Evolutionary conservation across 2,888 invertebrate genomes (phyloP), one percentile per base, ranked within the genome.

Genomic region (Eueremaeus valkanovi): DNA sequence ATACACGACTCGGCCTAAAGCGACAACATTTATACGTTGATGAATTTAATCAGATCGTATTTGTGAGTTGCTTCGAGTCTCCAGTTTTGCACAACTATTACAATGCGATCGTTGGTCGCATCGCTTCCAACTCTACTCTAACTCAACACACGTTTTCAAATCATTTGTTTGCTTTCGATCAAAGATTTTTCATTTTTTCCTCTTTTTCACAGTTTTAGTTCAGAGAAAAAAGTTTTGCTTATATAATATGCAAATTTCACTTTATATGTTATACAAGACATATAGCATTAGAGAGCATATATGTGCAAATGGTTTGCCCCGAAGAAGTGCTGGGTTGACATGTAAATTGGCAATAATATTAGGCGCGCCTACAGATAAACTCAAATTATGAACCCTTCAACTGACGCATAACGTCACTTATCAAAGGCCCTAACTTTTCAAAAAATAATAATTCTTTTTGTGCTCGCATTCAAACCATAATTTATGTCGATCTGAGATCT

Each of bases 1-100:
- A 68, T 68, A 68, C 68, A 68, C 42, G 68, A 68, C 68, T 68
- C 18, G 68, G 42, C 68, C 68, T 68, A 68, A 68, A 68, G 68
- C 68, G 68, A 68, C 68, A 68, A 68, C 68, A 68, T 68, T 40
- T 68, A 68, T 42, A 68, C 40, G 40, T 68, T 68, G 68, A 68
- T 68, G 68, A 68, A 68, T 68, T 68, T 68, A 68, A 68, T 68
- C 68, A 68, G 68, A 68, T 68, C 42, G 3, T 31, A 61, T 8
- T 61, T 61, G 18, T 24, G 36, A 24, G 36, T n/a, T n/a, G n/a
- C 31, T 18, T 40, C 24, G 55, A 51, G n/a, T n/a, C 27, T 27
- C 8, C 9, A 55, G 3, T 55, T 55, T 55, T 24, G 55, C 55
- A 55, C 55, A 55, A n/a, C 55, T 55, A 55, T 55, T 55, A 27